phyloP scores from a whole-genome alignment of 2,888 invertebrate species.

The Stenichneumon culpator region DNA sequence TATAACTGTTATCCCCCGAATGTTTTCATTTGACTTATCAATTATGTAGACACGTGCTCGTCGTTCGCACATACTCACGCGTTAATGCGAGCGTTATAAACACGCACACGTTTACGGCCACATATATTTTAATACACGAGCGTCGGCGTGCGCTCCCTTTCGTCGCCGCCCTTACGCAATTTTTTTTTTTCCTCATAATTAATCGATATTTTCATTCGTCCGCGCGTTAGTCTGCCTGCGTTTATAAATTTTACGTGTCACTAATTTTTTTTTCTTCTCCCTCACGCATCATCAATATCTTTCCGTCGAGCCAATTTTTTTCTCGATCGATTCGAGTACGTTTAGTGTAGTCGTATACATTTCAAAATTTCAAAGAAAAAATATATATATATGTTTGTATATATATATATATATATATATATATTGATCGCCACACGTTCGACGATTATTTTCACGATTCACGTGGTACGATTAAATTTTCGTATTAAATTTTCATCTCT shows the following conservation, averaged over 20 bases:
- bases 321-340: constrained; percentile 34
- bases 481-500: constrained; percentile 27
- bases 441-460: constrained; percentile 1
- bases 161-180: constrained; percentile 23
- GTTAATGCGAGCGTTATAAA: constrained; percentile 23
- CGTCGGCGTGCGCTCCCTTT: constrained; percentile 55
- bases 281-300: constrained; percentile 28
- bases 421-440: constrained; percentile 3
- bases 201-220: constrained; percentile 49
- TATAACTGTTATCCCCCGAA: constrained; percentile 59
- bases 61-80: constrained; percentile 64
- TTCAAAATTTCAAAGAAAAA: constrained; percentile 54
- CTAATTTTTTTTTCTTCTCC: constrained; percentile 9
- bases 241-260: constrained; percentile 42
- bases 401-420: background rate
- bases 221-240: constrained; percentile 62
- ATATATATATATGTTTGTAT: background rate
- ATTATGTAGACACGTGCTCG: constrained; percentile 60
- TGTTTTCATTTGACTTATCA: constrained; percentile 54
- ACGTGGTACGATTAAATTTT: constrained; percentile 3
- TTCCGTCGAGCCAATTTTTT: constrained; percentile 54
- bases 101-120: constrained; percentile 53
- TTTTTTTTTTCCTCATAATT: constrained; percentile 17
- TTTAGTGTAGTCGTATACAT: constrained; percentile 39
- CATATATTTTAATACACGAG: constrained; percentile 70